Conservation (phyloP, 2,113 vertebrate genomes). For the Hylia prasina region DNA sequence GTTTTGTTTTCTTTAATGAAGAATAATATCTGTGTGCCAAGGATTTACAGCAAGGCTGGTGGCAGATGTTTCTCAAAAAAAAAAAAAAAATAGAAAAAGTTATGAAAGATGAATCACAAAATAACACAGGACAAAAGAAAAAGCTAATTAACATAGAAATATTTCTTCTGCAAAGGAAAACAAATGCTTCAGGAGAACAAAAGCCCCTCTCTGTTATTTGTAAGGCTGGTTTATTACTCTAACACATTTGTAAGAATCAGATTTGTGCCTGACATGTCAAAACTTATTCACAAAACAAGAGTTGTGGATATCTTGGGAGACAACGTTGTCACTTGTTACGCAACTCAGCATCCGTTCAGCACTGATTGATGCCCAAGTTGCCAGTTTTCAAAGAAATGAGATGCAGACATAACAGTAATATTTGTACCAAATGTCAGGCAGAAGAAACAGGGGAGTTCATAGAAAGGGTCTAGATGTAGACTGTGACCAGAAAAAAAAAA, state of each 20-base stretch:
- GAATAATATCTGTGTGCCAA: conserved; percentile 41
- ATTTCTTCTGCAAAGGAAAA: conserved; percentile 39
- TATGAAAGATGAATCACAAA: conserved; percentile 25
- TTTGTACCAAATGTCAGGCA: conserved; percentile 68
- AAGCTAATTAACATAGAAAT: conserved; percentile 56
- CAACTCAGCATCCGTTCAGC: conserved; percentile 70
- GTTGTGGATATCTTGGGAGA: conserved; percentile 69
- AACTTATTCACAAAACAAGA: conserved; percentile 70
- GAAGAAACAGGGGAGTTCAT: conserved; percentile 49
- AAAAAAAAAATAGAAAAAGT: not conserved
- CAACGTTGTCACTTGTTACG: conserved; percentile 70
- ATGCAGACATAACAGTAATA: conserved; percentile 66
- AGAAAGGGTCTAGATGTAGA: conserved; percentile 1
- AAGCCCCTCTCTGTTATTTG: conserved; percentile 28
- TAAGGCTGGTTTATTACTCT: conserved; percentile 25
- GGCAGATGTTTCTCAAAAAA: conserved; percentile 43
- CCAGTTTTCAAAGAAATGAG: conserved; percentile 72
- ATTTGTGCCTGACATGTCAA: conserved; percentile 75
- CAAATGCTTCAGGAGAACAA: conserved; percentile 9
- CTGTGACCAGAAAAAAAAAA: conserved; percentile 2
- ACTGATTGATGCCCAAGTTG: conserved; percentile 76
- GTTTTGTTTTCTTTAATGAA: conserved; percentile 67
- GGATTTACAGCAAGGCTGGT: conserved; percentile 54
- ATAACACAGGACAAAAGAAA: conserved; percentile 39
- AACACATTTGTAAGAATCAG: conserved; percentile 63